Conservation (phyloP, 2,113 vertebrate genomes). For the Channa argus region DNA sequence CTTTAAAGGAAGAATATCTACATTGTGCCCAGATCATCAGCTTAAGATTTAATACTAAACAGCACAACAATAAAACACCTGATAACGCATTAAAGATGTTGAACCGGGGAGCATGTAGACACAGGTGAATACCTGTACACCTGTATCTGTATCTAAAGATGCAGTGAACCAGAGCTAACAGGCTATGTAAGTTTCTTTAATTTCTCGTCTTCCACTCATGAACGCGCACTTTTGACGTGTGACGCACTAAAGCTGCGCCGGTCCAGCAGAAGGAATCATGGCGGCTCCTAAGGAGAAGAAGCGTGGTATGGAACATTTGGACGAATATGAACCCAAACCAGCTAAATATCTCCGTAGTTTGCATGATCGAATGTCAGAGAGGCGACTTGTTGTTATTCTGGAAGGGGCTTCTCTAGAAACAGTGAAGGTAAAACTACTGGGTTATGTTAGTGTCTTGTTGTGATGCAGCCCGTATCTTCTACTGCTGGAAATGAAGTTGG, state of each 20-base stretch:
- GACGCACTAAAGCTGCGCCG: constrained; percentile 71
- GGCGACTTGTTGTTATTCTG: constrained; percentile 90
- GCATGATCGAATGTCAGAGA: constrained; percentile 82
- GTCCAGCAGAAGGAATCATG: constrained; percentile 78
- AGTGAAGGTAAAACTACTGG: constrained; percentile 86
- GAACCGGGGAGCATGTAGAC: no score
- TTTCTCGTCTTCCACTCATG: neutral
- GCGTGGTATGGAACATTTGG: constrained; percentile 85
- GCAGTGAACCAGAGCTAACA: no score
- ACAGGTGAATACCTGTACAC: no score
- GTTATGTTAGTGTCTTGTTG: neutral
- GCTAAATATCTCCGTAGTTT: constrained; percentile 78
- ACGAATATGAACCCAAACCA: constrained; percentile 85
- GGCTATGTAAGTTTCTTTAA: no score
- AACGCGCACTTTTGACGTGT: constrained; percentile 43
- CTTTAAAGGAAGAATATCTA: no score
- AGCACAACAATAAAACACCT: no score
- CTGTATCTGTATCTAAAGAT: no score
- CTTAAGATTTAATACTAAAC: no score
- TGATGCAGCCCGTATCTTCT: neutral
- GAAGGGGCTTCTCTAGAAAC: constrained; percentile 95
- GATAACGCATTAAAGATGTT: no score
- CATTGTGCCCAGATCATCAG: no score
- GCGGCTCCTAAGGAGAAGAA: constrained; percentile 78
- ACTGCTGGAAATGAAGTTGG: constrained; percentile 1